Percentiles rank a stretch among this genome's conserved stretches.
These are phyloP conservation scores for Anticlea derivata DNA, from an alignment of 2,888 invertebrate genomes.

Conservation along the genomic window DNA sequence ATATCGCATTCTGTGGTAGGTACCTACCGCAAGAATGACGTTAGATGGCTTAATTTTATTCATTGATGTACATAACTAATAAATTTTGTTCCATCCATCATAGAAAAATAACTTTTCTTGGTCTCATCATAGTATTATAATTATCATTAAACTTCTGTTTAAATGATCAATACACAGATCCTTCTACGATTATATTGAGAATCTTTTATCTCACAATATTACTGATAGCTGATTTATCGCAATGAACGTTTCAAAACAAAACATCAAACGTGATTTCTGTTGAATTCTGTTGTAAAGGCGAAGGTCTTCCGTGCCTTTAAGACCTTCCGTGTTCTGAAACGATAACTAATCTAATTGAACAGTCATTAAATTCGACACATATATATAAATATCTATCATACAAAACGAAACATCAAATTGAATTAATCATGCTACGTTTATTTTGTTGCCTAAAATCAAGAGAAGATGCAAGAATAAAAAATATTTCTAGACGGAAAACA, in stretches of 20 bases:
- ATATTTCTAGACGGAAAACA: too few relatives aligned
- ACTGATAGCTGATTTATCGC: constrained; percentile 37
- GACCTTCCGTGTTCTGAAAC: constrained; percentile 34
- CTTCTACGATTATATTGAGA: constrained; percentile 21
- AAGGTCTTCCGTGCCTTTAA: constrained; percentile 53
- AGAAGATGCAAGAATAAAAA: too few relatives aligned
- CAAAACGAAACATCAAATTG: too few relatives aligned
- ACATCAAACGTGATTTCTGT: constrained; percentile 51
- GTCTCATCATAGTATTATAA: neutral
- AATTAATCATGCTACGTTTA: too few relatives aligned
- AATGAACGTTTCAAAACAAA: constrained; percentile 41
- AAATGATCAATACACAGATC: constrained; percentile 9
- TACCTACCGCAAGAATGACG: too few relatives aligned
- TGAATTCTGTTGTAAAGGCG: constrained; percentile 40
- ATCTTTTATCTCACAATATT: constrained; percentile 32
- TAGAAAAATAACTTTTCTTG: too few relatives aligned
- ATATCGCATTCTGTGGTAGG: too few relatives aligned
- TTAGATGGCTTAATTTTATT: too few relatives aligned
- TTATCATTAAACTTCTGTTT: neutral
- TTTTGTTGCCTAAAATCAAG: too few relatives aligned
- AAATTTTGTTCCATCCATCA: too few relatives aligned
- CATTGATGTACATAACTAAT: too few relatives aligned
- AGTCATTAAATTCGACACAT: constrained; percentile 7
- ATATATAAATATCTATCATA: constrained; percentile 1
- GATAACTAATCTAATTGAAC: constrained; percentile 21